A percentile compares a stretch with the other conserved stretches of the same genome.
phyloP scores from a whole-genome alignment of 2,113 vertebrate species.

The Poeciliopsis retropinna region DNA sequence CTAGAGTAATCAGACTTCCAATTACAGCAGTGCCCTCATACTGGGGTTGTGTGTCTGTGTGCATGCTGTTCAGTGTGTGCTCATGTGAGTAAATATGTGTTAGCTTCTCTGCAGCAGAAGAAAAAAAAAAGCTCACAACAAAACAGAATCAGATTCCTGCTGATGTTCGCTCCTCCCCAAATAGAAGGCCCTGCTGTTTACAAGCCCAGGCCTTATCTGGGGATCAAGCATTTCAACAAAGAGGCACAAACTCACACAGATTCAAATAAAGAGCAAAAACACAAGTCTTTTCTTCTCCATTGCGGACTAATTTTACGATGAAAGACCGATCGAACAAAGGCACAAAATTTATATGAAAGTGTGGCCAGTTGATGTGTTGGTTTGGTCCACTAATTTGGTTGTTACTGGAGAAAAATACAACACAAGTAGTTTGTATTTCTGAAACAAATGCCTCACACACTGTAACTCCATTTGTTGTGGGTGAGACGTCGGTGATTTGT shows the following conservation, averaged over 20 bases:
- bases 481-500: too few species aligned
- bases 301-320: neutral
- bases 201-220: slow-evolving; percentile 45
- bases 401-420: too few species aligned
- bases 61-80: slow-evolving; percentile 3
- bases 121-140: slow-evolving; percentile 5
- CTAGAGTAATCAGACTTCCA: slow-evolving; percentile 75
- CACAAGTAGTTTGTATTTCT: too few species aligned
- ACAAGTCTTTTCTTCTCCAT: neutral
- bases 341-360: neutral
- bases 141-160: slow-evolving; percentile 39
- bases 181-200: slow-evolving; percentile 34
- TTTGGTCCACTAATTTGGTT: too few species aligned
- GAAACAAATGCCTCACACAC: too few species aligned
- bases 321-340: neutral
- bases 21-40: slow-evolving; percentile 64
- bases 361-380: too few species aligned
- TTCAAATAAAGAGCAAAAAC: neutral
- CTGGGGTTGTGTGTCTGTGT: neutral
- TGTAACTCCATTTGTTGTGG: too few species aligned
- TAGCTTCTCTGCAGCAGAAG: neutral
- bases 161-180: slow-evolving; percentile 48
- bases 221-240: slow-evolving; percentile 34
- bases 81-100: slow-evolving; percentile 1
- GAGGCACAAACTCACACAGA: slow-evolving; percentile 1